phyloP scores from a whole-genome alignment of 2,797 vertebrate species.

The Natrix natrix region DNA sequence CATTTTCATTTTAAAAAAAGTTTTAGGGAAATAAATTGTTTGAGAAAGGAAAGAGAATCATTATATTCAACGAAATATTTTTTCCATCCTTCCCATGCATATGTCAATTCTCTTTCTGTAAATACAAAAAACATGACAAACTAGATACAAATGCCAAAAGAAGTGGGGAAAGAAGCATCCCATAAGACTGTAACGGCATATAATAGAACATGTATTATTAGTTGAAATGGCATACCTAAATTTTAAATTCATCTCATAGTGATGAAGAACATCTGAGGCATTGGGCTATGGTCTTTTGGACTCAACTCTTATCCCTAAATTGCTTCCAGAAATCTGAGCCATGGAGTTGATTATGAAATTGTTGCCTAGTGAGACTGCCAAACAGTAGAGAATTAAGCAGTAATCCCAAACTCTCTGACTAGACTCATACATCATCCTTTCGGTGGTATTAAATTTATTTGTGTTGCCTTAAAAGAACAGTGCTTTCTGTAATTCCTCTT shows the following conservation, averaged over 20 bases:
- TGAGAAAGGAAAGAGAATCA: background rate
- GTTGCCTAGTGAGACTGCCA: background rate
- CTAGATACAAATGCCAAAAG: background rate
- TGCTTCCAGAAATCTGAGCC: background rate
- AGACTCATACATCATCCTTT: constrained; percentile 26
- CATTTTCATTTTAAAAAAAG: background rate
- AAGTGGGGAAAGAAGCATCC: background rate
- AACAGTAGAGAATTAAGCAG: constrained; percentile 17
- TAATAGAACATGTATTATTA: background rate
- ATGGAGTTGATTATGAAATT: background rate
- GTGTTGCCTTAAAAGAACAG: background rate
- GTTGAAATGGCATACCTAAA: background rate
- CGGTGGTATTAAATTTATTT: constrained; percentile 1
- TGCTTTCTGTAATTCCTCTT: background rate
- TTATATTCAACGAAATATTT: background rate
- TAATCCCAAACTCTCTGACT: constrained; percentile 4
- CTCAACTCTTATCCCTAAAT: background rate
- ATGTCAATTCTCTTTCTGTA: background rate
- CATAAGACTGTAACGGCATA: background rate
- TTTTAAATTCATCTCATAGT: background rate
- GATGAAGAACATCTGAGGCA: background rate
- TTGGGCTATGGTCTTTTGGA: background rate
- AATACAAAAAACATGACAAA: background rate
- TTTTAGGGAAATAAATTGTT: background rate
- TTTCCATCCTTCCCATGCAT: no score